Conservation (phyloP, 2,113 vertebrate species). For the Capreolus pygargus region DNA sequence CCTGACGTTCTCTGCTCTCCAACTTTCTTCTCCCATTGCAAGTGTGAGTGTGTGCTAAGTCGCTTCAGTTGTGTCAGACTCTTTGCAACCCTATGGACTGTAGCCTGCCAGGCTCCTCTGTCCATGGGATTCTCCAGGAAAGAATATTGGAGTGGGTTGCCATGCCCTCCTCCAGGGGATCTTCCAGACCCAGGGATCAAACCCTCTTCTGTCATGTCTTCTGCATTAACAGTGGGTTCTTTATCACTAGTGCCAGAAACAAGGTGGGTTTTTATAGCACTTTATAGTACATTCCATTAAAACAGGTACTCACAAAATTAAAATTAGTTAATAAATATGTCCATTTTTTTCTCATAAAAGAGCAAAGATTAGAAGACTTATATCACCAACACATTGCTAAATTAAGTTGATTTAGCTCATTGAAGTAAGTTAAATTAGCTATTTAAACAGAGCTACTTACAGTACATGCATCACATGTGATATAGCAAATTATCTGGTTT, state of each 20-base stretch:
- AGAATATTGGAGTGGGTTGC: not conserved
- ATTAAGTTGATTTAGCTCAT: not conserved
- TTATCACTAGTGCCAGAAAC: not conserved
- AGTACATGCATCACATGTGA: not conserved
- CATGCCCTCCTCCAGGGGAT: not conserved
- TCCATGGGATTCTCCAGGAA: not conserved
- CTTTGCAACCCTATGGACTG: not conserved
- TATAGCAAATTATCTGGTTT: not conserved
- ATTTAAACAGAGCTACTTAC: not conserved
- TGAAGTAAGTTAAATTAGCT: not conserved
- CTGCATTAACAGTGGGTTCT: not conserved
- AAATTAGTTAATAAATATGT: not conserved
- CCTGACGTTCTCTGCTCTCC: not conserved
- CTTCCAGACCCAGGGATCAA: not conserved
- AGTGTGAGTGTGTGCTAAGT: not conserved
- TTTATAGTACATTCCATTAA: not conserved
- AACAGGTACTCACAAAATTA: not conserved
- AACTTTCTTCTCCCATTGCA: not conserved
- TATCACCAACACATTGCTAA: not conserved
- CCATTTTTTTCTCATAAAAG: not conserved
- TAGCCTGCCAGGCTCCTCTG: not conserved
- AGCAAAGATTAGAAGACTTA: not conserved
- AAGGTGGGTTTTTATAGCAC: not conserved
- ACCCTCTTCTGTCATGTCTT: not conserved
- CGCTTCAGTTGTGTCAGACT: not conserved